Base-by-base conservation (phyloP, 2,113 vertebrate species). In the Aphelocoma coerulescens region DNA sequence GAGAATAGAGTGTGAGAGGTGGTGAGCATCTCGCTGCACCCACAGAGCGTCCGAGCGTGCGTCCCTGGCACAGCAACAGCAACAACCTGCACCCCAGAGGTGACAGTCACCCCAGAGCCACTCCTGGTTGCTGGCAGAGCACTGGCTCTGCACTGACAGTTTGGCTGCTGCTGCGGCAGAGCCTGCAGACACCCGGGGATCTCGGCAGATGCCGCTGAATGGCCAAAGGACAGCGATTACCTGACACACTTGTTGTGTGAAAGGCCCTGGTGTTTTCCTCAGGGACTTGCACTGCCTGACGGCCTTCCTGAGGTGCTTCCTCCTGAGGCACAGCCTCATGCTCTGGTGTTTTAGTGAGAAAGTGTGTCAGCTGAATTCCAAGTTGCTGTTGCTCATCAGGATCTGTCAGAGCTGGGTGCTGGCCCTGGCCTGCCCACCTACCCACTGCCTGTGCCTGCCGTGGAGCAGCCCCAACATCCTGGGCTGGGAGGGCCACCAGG, bases 11-110 rank as follows among this genome's bases (percentile, higher is more conserved):
- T 35, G 43, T 58, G 35, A 49, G 72, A 32, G 44, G 17, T 30
- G 16, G 4, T 17, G 62, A 68, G 54, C 32, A 18, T 33, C 62
- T 17, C 24, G 4, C 54, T 59, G 54, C 32, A 11, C 9, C 20
- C 62, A 39, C 43, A 51, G 71, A 41, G 44, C 1, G 0, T 13
- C 51, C 1, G 4, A 39, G 51, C 6, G 51, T 2, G 11, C 20
- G 30, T n/a, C 20, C 35, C 26, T 51, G 44, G 35, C 35, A 67
- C 35, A 58, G 43, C 24, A n/a, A n/a, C 14, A 16, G 15, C n/a
- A n/a, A 49, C 30, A 41, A 7, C 10, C 24, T 49, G 61, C 41
- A 55, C 28, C 12, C 41, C 23, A 13, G 23, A 48, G 51, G 30
- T 41, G 30, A 41, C 16, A 19, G 43, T 15, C 30, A n/a, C 30